phyloP scores from a whole-genome alignment of 2,888 invertebrate genomes.

The Hetaerina titia region DNA sequence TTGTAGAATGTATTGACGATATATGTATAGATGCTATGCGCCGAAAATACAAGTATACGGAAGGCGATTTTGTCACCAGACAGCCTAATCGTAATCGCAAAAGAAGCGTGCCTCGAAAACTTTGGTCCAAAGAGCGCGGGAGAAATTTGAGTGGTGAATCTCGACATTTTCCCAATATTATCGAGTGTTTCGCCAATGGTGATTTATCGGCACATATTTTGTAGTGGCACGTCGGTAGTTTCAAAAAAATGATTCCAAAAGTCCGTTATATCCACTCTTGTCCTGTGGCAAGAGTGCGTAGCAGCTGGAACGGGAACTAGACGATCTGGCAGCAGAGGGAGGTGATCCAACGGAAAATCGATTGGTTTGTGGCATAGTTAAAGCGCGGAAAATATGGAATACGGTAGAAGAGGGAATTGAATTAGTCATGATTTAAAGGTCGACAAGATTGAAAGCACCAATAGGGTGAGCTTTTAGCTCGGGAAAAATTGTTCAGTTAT shows the following conservation, averaged over 20 bases:
- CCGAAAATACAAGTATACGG: not conserved
- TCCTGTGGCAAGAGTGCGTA: not conserved
- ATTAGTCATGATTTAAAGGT: too few species aligned
- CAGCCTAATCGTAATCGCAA: not conserved
- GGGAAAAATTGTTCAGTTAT: too few species aligned
- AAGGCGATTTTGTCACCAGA: not conserved
- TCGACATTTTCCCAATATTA: conserved; percentile 17
- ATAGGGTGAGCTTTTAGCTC: too few species aligned
- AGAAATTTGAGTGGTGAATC: not conserved
- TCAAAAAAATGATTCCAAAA: not conserved
- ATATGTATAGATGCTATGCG: not conserved
- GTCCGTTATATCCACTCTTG: not conserved
- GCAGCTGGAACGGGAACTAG: not conserved
- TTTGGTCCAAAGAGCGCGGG: not conserved
- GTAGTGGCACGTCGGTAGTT: not conserved
- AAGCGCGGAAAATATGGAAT: too few species aligned
- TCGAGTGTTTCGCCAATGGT: conserved; percentile 6
- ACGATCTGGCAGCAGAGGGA: too few species aligned
- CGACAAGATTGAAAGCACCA: too few species aligned
- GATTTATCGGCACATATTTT: conserved; percentile 17
- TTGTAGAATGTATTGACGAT: not conserved
- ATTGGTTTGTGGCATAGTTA: too few species aligned
- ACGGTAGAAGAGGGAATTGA: too few species aligned
- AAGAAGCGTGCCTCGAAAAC: not conserved
- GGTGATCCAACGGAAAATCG: too few species aligned